phyloP scores from a whole-genome alignment of 2,113 vertebrate genomes.

The Myxocyprinus asiaticus region DNA sequence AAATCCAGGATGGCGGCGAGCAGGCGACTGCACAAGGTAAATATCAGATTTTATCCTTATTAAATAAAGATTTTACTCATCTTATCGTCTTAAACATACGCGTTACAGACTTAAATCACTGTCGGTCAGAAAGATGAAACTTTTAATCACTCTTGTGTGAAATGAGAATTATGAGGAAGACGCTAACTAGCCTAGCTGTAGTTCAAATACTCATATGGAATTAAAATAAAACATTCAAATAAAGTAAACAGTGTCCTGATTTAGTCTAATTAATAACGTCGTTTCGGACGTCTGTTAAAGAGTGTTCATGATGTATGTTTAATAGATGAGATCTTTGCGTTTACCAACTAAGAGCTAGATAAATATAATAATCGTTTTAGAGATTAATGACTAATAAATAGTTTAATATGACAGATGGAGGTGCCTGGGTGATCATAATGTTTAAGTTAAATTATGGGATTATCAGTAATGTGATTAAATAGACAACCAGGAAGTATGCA shows the following conservation, averaged over 20 bases:
- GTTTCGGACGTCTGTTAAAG: not conserved
- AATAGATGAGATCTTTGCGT: not conserved
- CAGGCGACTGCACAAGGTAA: conserved; percentile 88
- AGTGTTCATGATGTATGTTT: not conserved
- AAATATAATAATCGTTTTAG: not conserved
- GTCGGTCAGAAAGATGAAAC: not conserved
- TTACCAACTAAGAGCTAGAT: not conserved
- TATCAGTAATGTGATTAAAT: not conserved
- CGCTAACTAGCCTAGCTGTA: conserved; percentile 13
- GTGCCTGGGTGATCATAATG: not conserved
- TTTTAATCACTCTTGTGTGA: conserved; percentile 18
- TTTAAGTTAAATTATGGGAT: not conserved
- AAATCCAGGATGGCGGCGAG: conserved; percentile 86
- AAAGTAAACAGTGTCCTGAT: not conserved
- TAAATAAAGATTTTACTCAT: not conserved
- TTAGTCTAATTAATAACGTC: not conserved
- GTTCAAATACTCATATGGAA: conserved; percentile 2
- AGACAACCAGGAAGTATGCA: not conserved
- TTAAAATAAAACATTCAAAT: not conserved
- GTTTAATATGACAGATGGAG: not conserved
- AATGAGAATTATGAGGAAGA: conserved; percentile 18
- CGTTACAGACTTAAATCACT: not conserved
- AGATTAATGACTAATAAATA: not conserved
- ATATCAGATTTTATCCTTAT: conserved; percentile 41
- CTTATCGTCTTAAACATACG: not conserved